Evolutionary conservation across 2,797 vertebrate species (phyloP), one percentile per base, ranked within the genome.

Genomic region (Tenualosa thibaudeaui): DNA sequence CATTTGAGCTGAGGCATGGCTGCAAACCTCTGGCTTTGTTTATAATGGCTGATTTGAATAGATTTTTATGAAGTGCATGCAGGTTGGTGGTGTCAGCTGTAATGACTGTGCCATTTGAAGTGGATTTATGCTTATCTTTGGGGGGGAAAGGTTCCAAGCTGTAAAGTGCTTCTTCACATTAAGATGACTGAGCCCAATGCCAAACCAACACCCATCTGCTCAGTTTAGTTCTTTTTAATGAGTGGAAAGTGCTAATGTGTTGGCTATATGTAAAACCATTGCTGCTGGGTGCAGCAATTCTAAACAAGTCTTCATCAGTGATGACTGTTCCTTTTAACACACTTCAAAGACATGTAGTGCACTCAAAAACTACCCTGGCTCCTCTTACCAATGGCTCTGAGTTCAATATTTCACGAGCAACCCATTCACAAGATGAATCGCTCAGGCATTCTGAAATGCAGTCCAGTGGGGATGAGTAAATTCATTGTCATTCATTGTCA

Each of bases 71-170:
- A 88, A 84, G 58, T 83, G 85, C 82, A 40, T 83, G 65, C 56
- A 78, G 71, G 71, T 78, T 85, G 82, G 54, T 19, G 68, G 78
- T 65, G 19, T 88, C 86, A 85, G 88, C 83, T 86, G 75, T 88
- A 86, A 86, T 84, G 75, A 13, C 82, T 84, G 49, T 81, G 84
- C 81, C 58, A 71, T 88, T 89, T 81, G 81, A 88, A 88, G 71
- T 86, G 54, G 85, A 87, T 91, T 87, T 85, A 89, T 83, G 75
- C 83, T 60, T 78, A 85, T 88, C 83, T 87, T 85, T 49, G 6
- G 81, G 71, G 81, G 78, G 85, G 84, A 82, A 81, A 81, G 46
- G 84, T 68, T 56, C 37, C 51, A 40, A 83, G 37, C 31, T 19
- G 53, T 60, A 78, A 83, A 84, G 71, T 83, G 68, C 24, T 51